Evolutionary conservation across 2,888 invertebrate species (phyloP), one percentile per base, ranked within the genome.

Genomic region (Rugalucina vietnamica): DNA sequence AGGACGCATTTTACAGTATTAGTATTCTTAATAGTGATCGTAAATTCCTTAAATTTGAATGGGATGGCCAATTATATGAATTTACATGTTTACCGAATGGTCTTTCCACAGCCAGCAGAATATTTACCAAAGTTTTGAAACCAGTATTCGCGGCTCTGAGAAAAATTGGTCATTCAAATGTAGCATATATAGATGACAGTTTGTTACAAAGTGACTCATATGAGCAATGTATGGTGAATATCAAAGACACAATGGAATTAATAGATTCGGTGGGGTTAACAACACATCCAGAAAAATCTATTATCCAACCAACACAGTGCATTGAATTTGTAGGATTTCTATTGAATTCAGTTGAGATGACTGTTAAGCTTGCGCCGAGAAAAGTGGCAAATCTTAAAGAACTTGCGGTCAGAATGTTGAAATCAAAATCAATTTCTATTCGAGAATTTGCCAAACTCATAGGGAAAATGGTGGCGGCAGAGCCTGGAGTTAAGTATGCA

Each of bases 61-160:
- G 82, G 85, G 39, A 29, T n/a, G 77, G 69, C 4, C 18, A 75
- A 49, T 24, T 79, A 8, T 85, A 37, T 60, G 37, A 82, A 57
- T 86, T 72, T 54, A 80, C 75, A 10, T 75, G 73, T 43, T 39
- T 88, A 2, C 82, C 86, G 21, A 84, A 86, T 72, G 84, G 89
- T 10, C 43, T 83, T 27, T 21, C 81, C 12, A 82, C 60, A 29
- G 88, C 88, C 18, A 88, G 85, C 5, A 57, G 84, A 74, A 70
- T 79, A 12, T 90, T 90, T 57, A 88, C 87, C 36, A 88, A 88
- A 69, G n/a, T 89, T 0, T 14, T 90, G 54, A 89, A 88, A 71
- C 88, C 88, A 54, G 83, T 88, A 10, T 88, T 80, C 79, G 79
- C 87, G 5, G 29, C 24, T 3, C 29, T 43, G 24, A 3, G 72